Conservation (phyloP, 1,140 invertebrate species). For the Drosophila lacteicornis region DNA sequence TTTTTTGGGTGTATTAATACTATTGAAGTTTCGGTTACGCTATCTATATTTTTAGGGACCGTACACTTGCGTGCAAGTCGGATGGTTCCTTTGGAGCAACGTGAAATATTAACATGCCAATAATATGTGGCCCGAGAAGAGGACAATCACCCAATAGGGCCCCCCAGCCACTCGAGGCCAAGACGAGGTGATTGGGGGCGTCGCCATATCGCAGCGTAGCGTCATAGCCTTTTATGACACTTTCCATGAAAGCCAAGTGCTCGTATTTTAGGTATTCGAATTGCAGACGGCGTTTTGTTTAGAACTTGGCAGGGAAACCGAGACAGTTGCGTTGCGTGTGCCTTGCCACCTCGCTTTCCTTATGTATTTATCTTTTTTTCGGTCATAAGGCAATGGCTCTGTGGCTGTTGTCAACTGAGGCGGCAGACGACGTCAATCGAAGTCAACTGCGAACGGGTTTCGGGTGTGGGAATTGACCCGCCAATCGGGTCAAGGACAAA, state of each 20-base stretch:
- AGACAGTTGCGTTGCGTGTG: conserved; percentile 30
- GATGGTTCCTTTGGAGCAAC: neutral
- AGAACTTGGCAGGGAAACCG: conserved; percentile 29
- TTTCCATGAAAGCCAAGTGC: conserved; percentile 12
- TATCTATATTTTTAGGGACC: neutral
- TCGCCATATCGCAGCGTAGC: conserved; percentile 2
- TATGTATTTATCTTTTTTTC: conserved; percentile 23
- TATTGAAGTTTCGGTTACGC: neutral
- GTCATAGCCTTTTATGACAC: conserved; percentile 20
- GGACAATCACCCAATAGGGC: conserved; percentile 5
- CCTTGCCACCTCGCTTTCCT: neutral
- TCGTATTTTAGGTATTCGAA: conserved; percentile 8
- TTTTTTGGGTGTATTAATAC: too few species aligned
- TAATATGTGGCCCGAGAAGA: neutral
- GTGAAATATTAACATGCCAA: conserved; percentile 14
- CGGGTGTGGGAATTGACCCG: conserved; percentile 20
- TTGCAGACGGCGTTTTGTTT: conserved; percentile 16
- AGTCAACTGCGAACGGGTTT: conserved; percentile 17
- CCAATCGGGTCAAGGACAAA: conserved; percentile 45
- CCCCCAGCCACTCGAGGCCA: neutral
- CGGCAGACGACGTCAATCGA: conserved; percentile 48
- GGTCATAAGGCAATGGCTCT: neutral
- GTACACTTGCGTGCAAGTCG: conserved; percentile 7
- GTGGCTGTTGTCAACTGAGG: conserved; percentile 32
- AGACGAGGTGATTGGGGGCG: conserved; percentile 23